A percentile compares a stretch with the other conserved stretches of the same genome.
phyloP scores from a whole-genome alignment of 2,888 invertebrate genomes.

The Protodeltote pygarga region DNA sequence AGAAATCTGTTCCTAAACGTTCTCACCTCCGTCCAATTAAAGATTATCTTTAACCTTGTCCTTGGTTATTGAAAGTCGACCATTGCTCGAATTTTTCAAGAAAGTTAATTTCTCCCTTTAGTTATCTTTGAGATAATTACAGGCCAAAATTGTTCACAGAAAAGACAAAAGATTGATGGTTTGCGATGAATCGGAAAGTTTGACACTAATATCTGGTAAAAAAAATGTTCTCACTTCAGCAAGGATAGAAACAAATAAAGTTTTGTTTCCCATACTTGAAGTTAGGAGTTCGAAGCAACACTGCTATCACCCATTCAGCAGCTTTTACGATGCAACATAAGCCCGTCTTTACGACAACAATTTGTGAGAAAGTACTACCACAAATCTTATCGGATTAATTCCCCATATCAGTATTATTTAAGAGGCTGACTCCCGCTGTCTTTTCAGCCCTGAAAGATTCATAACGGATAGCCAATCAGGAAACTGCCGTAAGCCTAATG shows the following conservation, averaged over 20 bases:
- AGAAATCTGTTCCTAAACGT: conserved; percentile 26
- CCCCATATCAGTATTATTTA: not conserved
- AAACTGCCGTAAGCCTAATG: conserved; percentile 39
- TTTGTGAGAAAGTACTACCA: conserved; percentile 31
- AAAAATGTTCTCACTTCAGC: not conserved
- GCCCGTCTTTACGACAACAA: conserved; percentile 28
- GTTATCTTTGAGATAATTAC: conserved; percentile 27
- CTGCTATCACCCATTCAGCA: conserved; percentile 7
- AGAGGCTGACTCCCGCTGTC: not conserved
- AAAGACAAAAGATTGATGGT: conserved; percentile 8
- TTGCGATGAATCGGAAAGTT: not conserved
- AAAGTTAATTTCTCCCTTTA: conserved; percentile 35
- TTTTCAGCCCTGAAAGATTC: not conserved
- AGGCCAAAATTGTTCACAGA: conserved; percentile 4
- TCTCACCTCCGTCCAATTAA: conserved; percentile 39
- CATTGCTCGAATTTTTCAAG: conserved; percentile 14
- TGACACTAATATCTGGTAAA: not conserved
- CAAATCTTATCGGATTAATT: conserved; percentile 26
- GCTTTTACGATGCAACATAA: conserved; percentile 37
- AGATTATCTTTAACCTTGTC: conserved; percentile 39
- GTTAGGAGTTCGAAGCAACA: conserved; percentile 1
- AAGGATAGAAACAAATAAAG: not conserved
- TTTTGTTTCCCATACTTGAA: not conserved
- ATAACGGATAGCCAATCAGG: conserved; percentile 20
- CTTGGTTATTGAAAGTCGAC: conserved; percentile 7